Base-by-base conservation (phyloP, 2,113 vertebrate genomes). In the Amphilophus citrinellus region DNA sequence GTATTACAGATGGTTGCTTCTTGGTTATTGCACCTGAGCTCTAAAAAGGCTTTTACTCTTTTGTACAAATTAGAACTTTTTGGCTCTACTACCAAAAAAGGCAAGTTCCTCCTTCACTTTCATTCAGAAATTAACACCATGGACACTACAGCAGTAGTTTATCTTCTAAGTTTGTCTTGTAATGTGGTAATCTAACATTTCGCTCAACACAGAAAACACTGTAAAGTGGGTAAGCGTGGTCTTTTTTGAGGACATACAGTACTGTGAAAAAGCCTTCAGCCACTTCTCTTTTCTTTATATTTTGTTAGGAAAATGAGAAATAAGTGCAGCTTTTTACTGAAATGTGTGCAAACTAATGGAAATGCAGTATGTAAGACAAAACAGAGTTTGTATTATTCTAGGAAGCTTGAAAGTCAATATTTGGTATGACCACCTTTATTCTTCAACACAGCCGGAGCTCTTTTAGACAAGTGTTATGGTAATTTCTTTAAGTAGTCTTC, bases 171-270 rank as follows among this genome's bases (percentile, higher is more conserved):
- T 61, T 81, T 47, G 37, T 56, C 58, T 61, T 62, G 37, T 62
- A 58, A 84, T 84, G 79, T 65, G 39, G 65, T 42, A 39, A 61
- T 82, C 22, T 76, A 50, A 80, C 77, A 83, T 84, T 50, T 61
- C 53, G 15, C 63, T 50, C 30, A 78, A 75, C 18, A 65, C 37
- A 53, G 10, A 62, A 50, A 50, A 65, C 61, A 27, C 15, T 76
- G 42, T 30, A 82, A 82, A 76, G 8, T 27, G 61, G 84, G 50
- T 18, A 59, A 37, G 18, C 27, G 17, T 22, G 60, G 24, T 44
- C 22, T 24, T 44, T 44, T 59, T 24, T 76, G 8, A 57, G 18
- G 53, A 6, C 47, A 30, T 15, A 6, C 44, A 15, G 14, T 15
- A 47, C 14, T 44, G 42, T 44, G 6, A 13, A 44, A 44, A 44